Evolutionary conservation across 2,797 vertebrate genomes (phyloP), one percentile per base, ranked within the genome.

Genomic region (Tokudaia tokunoshimensis): DNA sequence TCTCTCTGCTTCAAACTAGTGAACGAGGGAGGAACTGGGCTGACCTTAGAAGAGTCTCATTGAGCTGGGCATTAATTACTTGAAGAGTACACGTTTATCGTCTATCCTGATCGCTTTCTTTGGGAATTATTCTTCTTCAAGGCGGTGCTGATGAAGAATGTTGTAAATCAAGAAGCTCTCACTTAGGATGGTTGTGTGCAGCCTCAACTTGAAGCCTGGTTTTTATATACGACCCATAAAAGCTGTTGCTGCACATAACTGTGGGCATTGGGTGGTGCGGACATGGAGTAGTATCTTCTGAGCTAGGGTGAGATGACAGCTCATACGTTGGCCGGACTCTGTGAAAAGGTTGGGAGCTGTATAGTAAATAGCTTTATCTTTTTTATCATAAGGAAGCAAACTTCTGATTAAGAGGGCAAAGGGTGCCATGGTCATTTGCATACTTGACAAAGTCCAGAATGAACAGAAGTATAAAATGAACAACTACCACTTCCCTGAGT

Each of bases 221-320:
- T 97, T 98, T 98, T 92, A 98, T 98, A 96, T 97, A 96, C 96
- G 96, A 93, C 67, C 34, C 80, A 96, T 98, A 97, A 97, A 98
- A 98, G 95, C 97, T 97, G 75, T 91, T 94, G 89, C 65, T 79
- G 61, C 85, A 31, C 6, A 5, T 74, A 76, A 76, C 63, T 92
- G 75, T 86, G 85, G 41, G 41, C 19, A 44, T 83, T 31, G 85
- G 94, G 94, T 89, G 90, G 94, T 95, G 98, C 93, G 86, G 41
- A 83, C 37, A 13, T 31, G 67, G 22, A 67, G 44, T 44, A 89
- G 84, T 95, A 50, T 91, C 79, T 96, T 83, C 20, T 37, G 65
- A 92, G 82, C 91, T 55, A 94, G 89, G 63, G 83, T 26, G 12
- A 86, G 95, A 82, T 88, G 76, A 31, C 87, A 85, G 86, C 87